A percentile compares a stretch with the other conserved stretches of the same genome.
Conservation (phyloP, 2,113 vertebrate species). For the Shinisaurus crocodilurus region DNA sequence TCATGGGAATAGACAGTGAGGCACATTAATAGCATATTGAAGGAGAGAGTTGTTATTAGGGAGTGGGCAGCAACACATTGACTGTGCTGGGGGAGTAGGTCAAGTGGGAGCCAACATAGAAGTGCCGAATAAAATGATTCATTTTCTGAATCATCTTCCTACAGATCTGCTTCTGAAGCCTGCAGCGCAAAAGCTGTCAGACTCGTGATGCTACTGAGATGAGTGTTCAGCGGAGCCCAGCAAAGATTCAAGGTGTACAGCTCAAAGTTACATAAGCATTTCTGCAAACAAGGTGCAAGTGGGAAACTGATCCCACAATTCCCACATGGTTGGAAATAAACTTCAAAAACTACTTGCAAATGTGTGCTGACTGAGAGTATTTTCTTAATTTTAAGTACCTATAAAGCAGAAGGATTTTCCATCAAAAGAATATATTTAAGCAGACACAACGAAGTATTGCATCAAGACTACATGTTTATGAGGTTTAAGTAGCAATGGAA, state of each 20-base stretch:
- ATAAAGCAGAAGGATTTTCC: slow-evolving; percentile 16
- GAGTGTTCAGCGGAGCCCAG: slow-evolving; percentile 23
- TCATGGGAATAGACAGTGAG: slow-evolving; percentile 60
- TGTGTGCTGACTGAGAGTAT: slow-evolving; percentile 12
- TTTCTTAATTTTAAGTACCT: slow-evolving; percentile 7
- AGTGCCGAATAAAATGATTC: slow-evolving; percentile 59
- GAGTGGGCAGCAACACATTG: slow-evolving; percentile 52
- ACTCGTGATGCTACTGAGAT: not conserved
- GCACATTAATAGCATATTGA: slow-evolving; percentile 58
- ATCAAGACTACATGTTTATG: not conserved
- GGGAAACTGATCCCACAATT: slow-evolving; percentile 20
- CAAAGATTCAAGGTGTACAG: slow-evolving; percentile 6
- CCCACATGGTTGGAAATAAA: slow-evolving; percentile 4
- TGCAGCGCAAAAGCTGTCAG: not conserved
- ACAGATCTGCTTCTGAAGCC: not conserved
- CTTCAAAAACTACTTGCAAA: not conserved
- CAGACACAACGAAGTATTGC: slow-evolving; percentile 6
- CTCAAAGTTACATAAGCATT: slow-evolving; percentile 26
- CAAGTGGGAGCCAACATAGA: slow-evolving; percentile 62
- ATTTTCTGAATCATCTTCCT: slow-evolving; percentile 55
- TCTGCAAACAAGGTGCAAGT: slow-evolving; percentile 2
- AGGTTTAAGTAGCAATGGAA: not conserved
- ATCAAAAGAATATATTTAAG: slow-evolving; percentile 2
- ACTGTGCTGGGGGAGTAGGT: slow-evolving; percentile 62
- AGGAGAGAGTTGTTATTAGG: slow-evolving; percentile 59